Conservation (phyloP, 2,888 invertebrate genomes). For the Drosophila koepferae region DNA sequence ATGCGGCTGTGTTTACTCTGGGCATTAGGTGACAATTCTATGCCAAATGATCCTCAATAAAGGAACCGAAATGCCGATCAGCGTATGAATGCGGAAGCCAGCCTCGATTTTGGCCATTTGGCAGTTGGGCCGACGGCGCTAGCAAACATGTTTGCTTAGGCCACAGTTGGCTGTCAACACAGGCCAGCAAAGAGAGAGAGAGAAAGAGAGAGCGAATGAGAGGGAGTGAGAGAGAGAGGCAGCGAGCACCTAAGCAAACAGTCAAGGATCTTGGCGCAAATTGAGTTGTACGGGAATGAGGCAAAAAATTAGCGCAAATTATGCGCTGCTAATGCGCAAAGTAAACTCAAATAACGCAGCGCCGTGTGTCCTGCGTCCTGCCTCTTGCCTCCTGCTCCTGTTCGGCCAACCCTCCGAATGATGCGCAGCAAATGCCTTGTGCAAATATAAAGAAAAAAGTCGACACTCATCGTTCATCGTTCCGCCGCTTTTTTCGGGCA, state of each 20-base stretch:
- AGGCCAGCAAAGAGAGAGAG: too few species aligned
- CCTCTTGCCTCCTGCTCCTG: slow-evolving; percentile 12
- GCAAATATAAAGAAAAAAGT: slow-evolving; percentile 52
- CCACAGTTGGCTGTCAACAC: slow-evolving; percentile 47
- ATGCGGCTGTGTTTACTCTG: slow-evolving; percentile 82
- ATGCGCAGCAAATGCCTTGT: slow-evolving; percentile 45
- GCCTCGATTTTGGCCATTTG: slow-evolving; percentile 73
- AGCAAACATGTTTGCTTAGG: slow-evolving; percentile 69
- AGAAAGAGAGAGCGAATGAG: neutral
- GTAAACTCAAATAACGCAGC: slow-evolving; percentile 63
- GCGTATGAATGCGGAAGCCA: neutral
- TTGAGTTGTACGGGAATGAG: slow-evolving; percentile 51
- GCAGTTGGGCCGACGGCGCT: slow-evolving; percentile 78
- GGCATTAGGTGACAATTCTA: slow-evolving; percentile 72
- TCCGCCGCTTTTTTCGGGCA: slow-evolving; percentile 16
- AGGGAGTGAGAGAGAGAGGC: neutral
- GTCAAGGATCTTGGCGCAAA: slow-evolving; percentile 38
- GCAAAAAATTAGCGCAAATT: slow-evolving; percentile 79
- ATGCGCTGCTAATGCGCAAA: slow-evolving; percentile 71
- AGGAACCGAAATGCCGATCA: neutral
- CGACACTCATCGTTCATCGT: slow-evolving; percentile 43
- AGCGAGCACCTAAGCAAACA: slow-evolving; percentile 53
- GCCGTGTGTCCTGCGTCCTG: slow-evolving; percentile 29
- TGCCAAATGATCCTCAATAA: slow-evolving; percentile 36
- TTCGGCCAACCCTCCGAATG: slow-evolving; percentile 26